These are phyloP conservation scores for Harpalus rubripes DNA, from an alignment of 2,888 invertebrate genomes.

Conservation along the genomic window DNA sequence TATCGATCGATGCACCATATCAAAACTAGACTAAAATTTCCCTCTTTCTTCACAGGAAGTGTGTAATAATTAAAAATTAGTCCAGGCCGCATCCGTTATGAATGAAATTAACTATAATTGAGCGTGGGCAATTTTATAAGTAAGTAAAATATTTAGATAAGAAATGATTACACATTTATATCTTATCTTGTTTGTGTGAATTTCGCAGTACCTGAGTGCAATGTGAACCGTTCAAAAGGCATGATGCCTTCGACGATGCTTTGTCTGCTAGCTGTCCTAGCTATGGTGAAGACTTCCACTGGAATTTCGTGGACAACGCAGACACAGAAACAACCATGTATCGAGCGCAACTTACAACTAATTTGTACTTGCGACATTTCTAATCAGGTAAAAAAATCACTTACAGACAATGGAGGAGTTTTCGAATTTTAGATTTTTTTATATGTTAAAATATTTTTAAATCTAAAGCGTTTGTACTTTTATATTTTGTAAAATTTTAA, in stretches of 20 bases:
- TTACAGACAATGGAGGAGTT: neutral
- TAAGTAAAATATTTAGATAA: neutral
- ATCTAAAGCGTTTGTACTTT: too few relatives aligned
- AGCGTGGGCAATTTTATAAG: neutral
- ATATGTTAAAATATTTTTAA: too few relatives aligned
- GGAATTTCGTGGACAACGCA: neutral
- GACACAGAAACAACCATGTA: constrained; percentile 2
- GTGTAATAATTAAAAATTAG: constrained; percentile 49
- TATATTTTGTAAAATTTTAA: too few relatives aligned
- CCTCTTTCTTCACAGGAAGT: neutral
- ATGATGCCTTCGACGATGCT: neutral
- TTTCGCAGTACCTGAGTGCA: constrained; percentile 32
- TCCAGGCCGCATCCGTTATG: constrained; percentile 46
- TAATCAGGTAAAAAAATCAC: neutral
- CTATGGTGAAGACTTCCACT: neutral
- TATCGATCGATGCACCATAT: constrained; percentile 6
- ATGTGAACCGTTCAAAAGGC: constrained; percentile 10
- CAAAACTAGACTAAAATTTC: neutral
- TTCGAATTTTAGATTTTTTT: too few relatives aligned
- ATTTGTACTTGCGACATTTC: constrained; percentile 28
- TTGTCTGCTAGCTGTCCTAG: neutral
- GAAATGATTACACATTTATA: constrained; percentile 28
- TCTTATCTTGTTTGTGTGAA: constrained; percentile 28
- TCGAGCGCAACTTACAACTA: constrained; percentile 14
- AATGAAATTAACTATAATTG: constrained; percentile 29